Base-by-base conservation (phyloP, 2,888 invertebrate species). In the Gastrophysa polygoni region DNA sequence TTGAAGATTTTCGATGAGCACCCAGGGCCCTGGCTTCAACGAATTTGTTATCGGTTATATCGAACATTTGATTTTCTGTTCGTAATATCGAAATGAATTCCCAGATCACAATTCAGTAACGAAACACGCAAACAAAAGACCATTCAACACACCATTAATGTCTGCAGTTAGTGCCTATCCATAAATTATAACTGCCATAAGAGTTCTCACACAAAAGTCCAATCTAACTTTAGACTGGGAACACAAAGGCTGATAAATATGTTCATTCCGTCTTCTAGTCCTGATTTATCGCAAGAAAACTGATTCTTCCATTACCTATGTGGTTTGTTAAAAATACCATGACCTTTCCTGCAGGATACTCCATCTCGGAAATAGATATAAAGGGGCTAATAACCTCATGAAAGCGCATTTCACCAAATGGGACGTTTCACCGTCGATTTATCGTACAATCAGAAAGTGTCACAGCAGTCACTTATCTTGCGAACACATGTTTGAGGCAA, bases 161-260 rank as follows among this genome's bases (percentile, higher is more conserved):
- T 49, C 16, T 5, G 16, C 29, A 52, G 24, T 1, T 6, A 10
- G 5, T 48, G 8, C 11, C 14, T n/a, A n/a, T n/a, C 17, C 1
- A 14, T n/a, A 18, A 14, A 20, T 38, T 14, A 3, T 14, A 6
- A n/a, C n/a, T n/a, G 24, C 24, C 3, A 49, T 28, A 29, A 52
- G n/a, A 38, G 38, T 18, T 21, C 18, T 7, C 34, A n/a, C 7
- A 5, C 21, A 21, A n/a, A 21, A 14, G 17, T 43, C 10, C 54
- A 43, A 43, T 54, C 54, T 54, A 54, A 54, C 54, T 54, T 54
- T 54, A 54, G 54, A 43, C 44, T 16, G 8, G 5, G 10, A 7
- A 54, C 24, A 43, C 43, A 54, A 43, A 54, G 54, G 10, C 20
- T 18, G 28, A 32, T 28, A 43, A 24, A 54, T 16, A 21, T n/a